phyloP scores from a whole-genome alignment of 2,113 vertebrate species.

The Xiphophorus couchianus region DNA sequence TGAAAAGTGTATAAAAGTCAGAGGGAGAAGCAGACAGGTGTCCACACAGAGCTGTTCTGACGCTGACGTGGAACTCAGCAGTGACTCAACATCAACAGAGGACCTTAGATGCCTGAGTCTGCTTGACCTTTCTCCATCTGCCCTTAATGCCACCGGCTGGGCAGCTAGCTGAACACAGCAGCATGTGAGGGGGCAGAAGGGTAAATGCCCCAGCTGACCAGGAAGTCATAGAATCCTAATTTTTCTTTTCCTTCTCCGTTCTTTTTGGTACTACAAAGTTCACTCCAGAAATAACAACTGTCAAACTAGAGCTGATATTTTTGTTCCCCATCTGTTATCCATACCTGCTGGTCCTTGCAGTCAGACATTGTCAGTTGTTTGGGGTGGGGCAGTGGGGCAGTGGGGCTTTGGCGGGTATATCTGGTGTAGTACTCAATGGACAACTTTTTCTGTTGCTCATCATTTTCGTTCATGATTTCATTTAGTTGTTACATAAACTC shows the following conservation, averaged over 20 bases:
- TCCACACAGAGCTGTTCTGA: slow-evolving; percentile 3
- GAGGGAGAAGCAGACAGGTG: not conserved
- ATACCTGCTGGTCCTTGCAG: no score
- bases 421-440: no score
- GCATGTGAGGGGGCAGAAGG: slow-evolving; percentile 20
- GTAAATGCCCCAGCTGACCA: not conserved
- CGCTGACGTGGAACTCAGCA: slow-evolving; percentile 22
- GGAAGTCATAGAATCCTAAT: not conserved
- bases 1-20: not conserved
- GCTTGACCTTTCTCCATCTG: slow-evolving; percentile 49
- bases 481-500: no score
- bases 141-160: slow-evolving; percentile 5
- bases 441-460: no score
- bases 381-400: no score
- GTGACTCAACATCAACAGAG: slow-evolving; percentile 28
- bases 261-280: no score
- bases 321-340: not conserved
- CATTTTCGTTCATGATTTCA: no score
- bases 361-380: no score
- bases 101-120: not conserved
- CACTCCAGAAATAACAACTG: no score
- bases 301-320: no score
- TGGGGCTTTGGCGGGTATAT: no score
- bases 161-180: not conserved
- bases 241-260: not conserved